Evolutionary conservation across 30 jellyfish, hydroid and myxozoan genomes (phyloP).

Genomic region (Aurelia sp.): DNA sequence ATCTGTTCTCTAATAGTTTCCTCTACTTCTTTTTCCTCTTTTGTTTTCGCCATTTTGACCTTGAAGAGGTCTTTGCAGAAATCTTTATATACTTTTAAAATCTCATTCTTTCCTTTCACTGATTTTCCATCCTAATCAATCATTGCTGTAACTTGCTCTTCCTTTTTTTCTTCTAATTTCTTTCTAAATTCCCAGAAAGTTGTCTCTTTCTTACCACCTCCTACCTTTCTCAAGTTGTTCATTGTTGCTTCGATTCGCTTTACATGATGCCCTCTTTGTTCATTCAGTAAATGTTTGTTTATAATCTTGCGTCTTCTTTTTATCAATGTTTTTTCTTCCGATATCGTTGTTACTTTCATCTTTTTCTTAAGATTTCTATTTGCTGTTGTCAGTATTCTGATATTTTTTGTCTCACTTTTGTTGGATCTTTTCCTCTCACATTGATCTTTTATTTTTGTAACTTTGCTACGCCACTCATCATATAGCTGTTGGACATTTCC

Average conservation of each 20-base stretch:
- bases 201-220: too few species aligned
- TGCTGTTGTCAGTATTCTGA: constrained; percentile 4
- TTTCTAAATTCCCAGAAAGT: constrained; percentile 27
- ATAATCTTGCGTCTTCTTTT: constrained; percentile 13
- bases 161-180: constrained; percentile 17
- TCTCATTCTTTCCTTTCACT: neutral
- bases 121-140: constrained; percentile 6
- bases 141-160: constrained; percentile 19
- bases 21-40: too few species aligned
- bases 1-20: too few species aligned
- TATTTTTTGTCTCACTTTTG: neutral
- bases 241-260: neutral
- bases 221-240: too few species aligned
- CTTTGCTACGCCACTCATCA: too few species aligned
- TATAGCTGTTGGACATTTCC: too few species aligned
- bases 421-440: neutral
- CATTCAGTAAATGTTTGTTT: constrained; percentile 7
- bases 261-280: neutral
- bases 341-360: neutral
- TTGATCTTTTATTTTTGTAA: too few species aligned
- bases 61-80: constrained; percentile 22
- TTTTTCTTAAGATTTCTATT: constrained; percentile 20
- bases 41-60: neutral
- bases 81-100: neutral
- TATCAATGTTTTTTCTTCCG: constrained; percentile 2